Base-by-base conservation (phyloP, 2,888 invertebrate genomes). In the Zele albiditarsus region DNA sequence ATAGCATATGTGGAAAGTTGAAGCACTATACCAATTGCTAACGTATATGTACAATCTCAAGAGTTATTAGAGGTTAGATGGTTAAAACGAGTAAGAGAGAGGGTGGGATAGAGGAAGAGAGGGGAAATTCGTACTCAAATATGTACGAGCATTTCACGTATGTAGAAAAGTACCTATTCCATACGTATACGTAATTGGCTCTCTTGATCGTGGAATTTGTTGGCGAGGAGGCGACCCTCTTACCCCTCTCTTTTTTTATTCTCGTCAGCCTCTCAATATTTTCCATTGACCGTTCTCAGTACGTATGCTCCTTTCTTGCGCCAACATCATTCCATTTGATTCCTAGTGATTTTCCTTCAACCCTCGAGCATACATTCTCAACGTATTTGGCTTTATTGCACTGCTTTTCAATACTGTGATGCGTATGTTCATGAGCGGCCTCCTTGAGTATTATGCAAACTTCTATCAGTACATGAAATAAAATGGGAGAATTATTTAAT, bases 151-250 rank as follows among this genome's bases (percentile, higher is more conserved):
- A 58, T 67, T 71, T 76, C 58, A 65, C 75, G 74, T 79, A 80
- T 75, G 79, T 57, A 72, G 80, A 78, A 78, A 76, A 78, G 74
- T 76, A 77, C 78, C 70, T 78, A 77, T 78, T 78, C 70, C 77
- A 74, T 73, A 74, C 74, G 69, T 66, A 75, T 80, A 78, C 84
- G 85, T 89, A 89, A 89, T 89, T 89, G 89, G 89, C 85, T 85
- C 88, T 87, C 88, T 89, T 86, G 88, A 89, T 89, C 87, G 87
- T 53, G 23, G 25, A 74, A 14, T 58, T 81, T 79, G 80, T 82
- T 82, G 82, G 80, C 78, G 60, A 74, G 63, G 53, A 20, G 53
- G 20, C 20, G 20, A 53, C 20, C 53, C 20, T 20, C 53, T 20
- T 2, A 8, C 53, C 69, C 62, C 53, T 57, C 60, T 31, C 68